These are phyloP conservation scores for Tringa solitaria DNA, from an alignment of 2,113 vertebrate genomes.

Conservation along the genomic window DNA sequence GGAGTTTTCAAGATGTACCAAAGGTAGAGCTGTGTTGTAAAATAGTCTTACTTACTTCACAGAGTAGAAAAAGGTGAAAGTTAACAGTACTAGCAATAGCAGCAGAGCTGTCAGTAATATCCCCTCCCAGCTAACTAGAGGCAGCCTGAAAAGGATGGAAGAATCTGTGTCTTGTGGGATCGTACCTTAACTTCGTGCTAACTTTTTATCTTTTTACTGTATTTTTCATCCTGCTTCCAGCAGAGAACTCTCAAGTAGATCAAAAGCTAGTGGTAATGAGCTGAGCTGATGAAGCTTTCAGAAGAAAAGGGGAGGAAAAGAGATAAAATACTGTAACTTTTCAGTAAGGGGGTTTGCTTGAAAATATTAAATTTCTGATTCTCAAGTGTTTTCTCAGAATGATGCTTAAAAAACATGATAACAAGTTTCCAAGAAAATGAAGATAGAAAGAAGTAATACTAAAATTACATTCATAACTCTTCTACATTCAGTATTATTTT, in stretches of 20 bases:
- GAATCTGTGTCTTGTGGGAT: background rate
- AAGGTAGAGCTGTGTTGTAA: background rate
- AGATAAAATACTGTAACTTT: background rate
- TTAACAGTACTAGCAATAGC: background rate
- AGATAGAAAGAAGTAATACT: background rate
- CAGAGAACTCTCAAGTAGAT: background rate
- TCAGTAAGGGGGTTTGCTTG: background rate
- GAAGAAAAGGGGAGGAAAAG: background rate
- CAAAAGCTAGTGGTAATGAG: background rate
- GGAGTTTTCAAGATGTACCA: background rate
- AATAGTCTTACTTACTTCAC: background rate
- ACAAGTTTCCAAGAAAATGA: background rate
- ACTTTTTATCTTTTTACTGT: background rate
- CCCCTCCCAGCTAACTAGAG: background rate
- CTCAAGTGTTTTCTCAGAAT: background rate
- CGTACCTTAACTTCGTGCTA: background rate
- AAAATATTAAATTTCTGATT: background rate
- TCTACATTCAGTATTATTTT: background rate
- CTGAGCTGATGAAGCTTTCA: background rate
- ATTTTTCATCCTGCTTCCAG: slow-evolving; percentile 1
- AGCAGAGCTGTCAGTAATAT: background rate
- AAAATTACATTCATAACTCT: background rate
- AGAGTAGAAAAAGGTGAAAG: background rate
- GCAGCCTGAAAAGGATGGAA: background rate
- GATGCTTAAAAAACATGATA: background rate